Percentiles rank a stretch among this genome's conserved stretches.
Conservation (phyloP, 2,888 invertebrate species). For the Chelonus formosanus region DNA sequence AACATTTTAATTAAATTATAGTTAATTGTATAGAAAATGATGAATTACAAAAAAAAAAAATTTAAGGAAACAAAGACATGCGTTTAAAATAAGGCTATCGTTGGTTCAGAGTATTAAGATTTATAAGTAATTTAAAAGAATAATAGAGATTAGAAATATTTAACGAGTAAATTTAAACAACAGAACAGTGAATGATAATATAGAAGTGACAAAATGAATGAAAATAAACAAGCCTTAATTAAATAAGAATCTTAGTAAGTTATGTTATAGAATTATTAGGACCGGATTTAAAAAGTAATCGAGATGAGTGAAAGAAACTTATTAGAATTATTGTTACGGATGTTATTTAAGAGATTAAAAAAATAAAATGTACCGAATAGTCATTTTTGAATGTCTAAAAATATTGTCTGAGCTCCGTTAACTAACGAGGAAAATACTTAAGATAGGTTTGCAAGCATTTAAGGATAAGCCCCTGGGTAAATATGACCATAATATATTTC, state of each 20-base stretch:
- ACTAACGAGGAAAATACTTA: slow-evolving; percentile 23
- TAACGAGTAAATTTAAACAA: too few species aligned
- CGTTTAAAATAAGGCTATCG: too few species aligned
- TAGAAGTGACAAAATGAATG: too few species aligned
- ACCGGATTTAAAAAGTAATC: slow-evolving; percentile 18
- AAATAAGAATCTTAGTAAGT: too few species aligned
- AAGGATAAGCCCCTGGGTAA: slow-evolving; percentile 51
- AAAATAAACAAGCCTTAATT: too few species aligned
- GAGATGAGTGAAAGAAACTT: slow-evolving; percentile 43
- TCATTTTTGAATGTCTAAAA: slow-evolving; percentile 34
- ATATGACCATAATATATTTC: slow-evolving; percentile 48
- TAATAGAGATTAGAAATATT: too few species aligned
- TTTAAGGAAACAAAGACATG: too few species aligned
- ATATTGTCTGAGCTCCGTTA: slow-evolving; percentile 26
- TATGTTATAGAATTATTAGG: slow-evolving; percentile 34
- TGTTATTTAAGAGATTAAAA: slow-evolving; percentile 49
- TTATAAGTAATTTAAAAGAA: too few species aligned
- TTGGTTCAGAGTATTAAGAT: too few species aligned
- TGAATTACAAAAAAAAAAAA: too few species aligned
- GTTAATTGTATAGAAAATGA: slow-evolving; percentile 48
- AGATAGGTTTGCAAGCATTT: slow-evolving; percentile 46
- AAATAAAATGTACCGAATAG: slow-evolving; percentile 38
- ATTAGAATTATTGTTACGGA: slow-evolving; percentile 56
- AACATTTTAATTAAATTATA: slow-evolving; percentile 55
- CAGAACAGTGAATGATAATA: too few species aligned